Conservation (phyloP, 2,113 vertebrate genomes). For the Cavia aperea region DNA sequence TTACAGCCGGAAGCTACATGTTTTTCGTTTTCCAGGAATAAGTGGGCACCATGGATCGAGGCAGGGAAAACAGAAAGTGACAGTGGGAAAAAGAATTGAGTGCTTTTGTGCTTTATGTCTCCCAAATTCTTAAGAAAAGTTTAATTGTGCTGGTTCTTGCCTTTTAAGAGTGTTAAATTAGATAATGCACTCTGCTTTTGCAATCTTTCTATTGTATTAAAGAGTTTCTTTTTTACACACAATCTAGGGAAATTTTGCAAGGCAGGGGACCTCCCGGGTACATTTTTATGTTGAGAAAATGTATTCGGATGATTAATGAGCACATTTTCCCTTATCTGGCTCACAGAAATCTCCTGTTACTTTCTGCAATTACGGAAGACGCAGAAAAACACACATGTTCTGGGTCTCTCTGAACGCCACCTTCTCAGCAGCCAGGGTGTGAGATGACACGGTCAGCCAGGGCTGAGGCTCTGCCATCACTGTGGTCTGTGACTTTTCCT, state of each 20-base stretch:
- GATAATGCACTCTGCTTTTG: neutral
- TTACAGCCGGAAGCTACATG: neutral
- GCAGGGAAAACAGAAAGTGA: neutral
- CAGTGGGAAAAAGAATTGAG: neutral
- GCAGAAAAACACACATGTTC: neutral
- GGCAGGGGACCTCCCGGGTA: neutral
- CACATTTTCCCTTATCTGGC: neutral
- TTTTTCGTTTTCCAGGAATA: slow-evolving; percentile 13
- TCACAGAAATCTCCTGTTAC: neutral
- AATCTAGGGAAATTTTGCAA: neutral
- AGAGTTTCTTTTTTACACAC: neutral
- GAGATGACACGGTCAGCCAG: neutral
- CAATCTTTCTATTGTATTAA: neutral
- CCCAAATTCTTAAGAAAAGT: slow-evolving; percentile 30
- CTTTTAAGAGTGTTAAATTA: neutral
- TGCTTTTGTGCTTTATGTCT: neutral
- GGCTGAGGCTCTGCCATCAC: neutral
- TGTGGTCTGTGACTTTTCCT: neutral
- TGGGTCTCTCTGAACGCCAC: neutral
- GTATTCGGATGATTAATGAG: slow-evolving; percentile 1
- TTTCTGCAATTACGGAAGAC: neutral
- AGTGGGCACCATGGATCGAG: neutral
- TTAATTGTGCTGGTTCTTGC: neutral
- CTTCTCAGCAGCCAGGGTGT: neutral
- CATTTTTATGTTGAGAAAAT: neutral